Base-by-base conservation (phyloP, 53 echinoderm and acorn worm genomes). In the Astropecten irregularis region DNA sequence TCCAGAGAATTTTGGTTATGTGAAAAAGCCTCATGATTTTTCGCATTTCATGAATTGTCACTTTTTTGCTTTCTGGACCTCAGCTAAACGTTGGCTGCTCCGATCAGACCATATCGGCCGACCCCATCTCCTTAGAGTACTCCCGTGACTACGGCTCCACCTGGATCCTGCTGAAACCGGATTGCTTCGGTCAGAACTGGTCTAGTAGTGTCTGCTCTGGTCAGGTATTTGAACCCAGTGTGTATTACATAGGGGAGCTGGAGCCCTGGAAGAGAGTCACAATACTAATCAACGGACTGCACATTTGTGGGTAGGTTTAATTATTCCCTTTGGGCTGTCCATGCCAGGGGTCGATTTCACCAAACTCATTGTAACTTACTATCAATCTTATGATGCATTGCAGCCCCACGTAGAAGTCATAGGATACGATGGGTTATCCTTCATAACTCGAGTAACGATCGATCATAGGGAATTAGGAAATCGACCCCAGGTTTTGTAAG, bases 21-120 rank as follows among this genome's bases (percentile, higher is more conserved):
- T n/a, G n/a, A n/a, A n/a, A n/a, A n/a, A n/a, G n/a, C n/a, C n/a
- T n/a, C n/a, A n/a, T n/a, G n/a, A n/a, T n/a, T n/a, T n/a, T n/a
- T n/a, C n/a, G n/a, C n/a, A n/a, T n/a, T n/a, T n/a, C n/a, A n/a
- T n/a, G n/a, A n/a, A n/a, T n/a, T n/a, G 42, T 42, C 42, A 42
- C 42, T 8, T 42, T 8, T 42, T 8, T 56, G 19, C 35, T 26
- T 62, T 11, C 11, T 40, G n/a, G n/a, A n/a, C 22, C 62, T 8
- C 30, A 96, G 96, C 89, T 96, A 67, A 96, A 96, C 76, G 87
- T 93, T 50, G 96, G 96, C n/a, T 96, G 96, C 64, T 87, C 87
- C 4, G 77, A 77, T 18, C 51, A 87, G n/a, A 79, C 91, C 0
- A 86, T 61, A 4, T 73, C 89, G 27, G 38, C 69, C 2, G 55